A percentile compares a stretch with the other conserved stretches of the same genome.
Evolutionary conservation across 2,797 vertebrate species (phyloP).

Genomic region (Limosa lapponica): DNA sequence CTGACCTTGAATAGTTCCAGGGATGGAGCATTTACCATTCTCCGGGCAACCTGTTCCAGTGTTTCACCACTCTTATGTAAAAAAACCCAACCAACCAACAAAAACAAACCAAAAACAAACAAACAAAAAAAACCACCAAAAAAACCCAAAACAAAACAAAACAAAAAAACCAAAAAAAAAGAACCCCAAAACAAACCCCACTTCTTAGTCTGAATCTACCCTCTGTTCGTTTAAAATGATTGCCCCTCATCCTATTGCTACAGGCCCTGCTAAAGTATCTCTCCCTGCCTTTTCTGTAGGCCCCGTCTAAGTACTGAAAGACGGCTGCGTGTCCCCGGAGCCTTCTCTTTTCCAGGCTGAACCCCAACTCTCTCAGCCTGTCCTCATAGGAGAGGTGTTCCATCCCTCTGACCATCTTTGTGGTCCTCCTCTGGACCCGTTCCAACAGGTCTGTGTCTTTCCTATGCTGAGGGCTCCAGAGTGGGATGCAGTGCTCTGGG

Average conservation of each 20-base stretch:
- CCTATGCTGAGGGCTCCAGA: fast-evolving
- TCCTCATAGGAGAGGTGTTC: not conserved
- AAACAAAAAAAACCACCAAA: no score
- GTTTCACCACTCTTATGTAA: fast-evolving
- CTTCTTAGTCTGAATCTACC: not conserved
- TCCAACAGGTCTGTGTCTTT: not conserved
- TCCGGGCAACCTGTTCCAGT: not conserved
- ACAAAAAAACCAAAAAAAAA: not conserved
- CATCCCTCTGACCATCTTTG: not conserved
- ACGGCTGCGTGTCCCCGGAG: fast-evolving
- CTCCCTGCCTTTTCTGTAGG: not conserved
- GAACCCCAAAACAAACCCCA: no score
- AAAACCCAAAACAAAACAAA: no score
- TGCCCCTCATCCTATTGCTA: not conserved
- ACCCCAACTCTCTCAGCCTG: fast-evolving
- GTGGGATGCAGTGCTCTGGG: not conserved
- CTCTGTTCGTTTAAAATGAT: not conserved
- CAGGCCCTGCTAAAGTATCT: not conserved
- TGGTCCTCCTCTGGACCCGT: fast-evolving
- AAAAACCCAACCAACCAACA: not conserved
- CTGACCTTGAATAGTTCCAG: not conserved
- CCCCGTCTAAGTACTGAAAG: not conserved
- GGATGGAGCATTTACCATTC: no score
- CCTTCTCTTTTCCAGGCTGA: not conserved
- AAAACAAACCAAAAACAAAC: no score